Conservation (phyloP, 1,140 invertebrate species). For the Euwallacea similis region DNA sequence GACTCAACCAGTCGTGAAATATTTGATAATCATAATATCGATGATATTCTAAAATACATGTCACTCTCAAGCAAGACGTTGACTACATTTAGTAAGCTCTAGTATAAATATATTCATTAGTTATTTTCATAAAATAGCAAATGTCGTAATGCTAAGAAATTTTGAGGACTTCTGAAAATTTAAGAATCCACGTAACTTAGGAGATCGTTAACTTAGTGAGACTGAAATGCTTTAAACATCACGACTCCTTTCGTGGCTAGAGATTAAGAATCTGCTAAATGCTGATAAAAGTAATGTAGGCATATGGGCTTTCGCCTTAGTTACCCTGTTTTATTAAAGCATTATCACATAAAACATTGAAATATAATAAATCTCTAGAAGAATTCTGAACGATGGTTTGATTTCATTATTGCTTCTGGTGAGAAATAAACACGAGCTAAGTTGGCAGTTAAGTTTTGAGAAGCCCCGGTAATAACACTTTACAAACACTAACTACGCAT, state of each 20-base stretch:
- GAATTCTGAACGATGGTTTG: no score
- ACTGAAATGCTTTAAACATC: no score
- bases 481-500: constrained; percentile 19
- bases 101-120: constrained; percentile 29
- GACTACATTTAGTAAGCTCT: constrained; percentile 23
- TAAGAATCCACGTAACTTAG: not conserved
- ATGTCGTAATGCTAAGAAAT: constrained; percentile 16
- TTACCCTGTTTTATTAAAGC: no score
- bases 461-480: constrained; percentile 27
- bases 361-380: no score
- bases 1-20: no score
- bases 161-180: constrained; percentile 14
- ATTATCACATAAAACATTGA: no score
- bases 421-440: not conserved
- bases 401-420: not conserved
- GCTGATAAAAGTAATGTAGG: no score
- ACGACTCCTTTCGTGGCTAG: no score
- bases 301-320: no score
- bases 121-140: constrained; percentile 23
- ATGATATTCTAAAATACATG: constrained; percentile 29
- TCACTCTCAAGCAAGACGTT: constrained; percentile 11
- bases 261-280: no score
- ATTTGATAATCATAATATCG: not conserved
- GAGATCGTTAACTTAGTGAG: no score
- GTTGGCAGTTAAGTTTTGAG: constrained; percentile 16